Evolutionary conservation across 2,797 vertebrate genomes (phyloP).

Genomic region (Spinibarbus caldwelli): DNA sequence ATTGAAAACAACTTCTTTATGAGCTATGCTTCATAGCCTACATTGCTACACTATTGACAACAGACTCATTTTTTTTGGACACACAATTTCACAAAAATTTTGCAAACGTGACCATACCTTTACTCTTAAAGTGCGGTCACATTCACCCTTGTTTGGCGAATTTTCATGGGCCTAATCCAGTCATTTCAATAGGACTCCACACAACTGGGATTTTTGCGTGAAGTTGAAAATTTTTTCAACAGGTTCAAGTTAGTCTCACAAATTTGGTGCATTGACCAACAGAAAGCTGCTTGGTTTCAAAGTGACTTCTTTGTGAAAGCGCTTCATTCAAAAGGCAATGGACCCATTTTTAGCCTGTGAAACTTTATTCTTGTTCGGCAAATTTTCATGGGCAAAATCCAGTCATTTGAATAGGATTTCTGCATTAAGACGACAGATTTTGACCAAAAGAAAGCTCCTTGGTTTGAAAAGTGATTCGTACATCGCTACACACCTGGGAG

Average conservation of each 20-base stretch:
- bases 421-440: not conserved
- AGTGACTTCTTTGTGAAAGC: not conserved
- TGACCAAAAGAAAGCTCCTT: not conserved
- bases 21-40: not conserved
- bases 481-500: not conserved
- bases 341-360: no score
- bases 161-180: not conserved
- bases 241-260: not conserved
- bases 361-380: no score
- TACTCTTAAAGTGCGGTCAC: not conserved
- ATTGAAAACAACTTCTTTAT: not conserved
- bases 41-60: not conserved
- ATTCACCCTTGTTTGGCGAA: not conserved
- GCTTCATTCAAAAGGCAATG: not conserved
- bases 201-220: no score
- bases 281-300: not conserved
- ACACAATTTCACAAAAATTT: not conserved
- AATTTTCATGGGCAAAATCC: not conserved
- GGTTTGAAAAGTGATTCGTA: not conserved
- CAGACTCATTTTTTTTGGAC: not conserved
- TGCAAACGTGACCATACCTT: not conserved
- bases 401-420: not conserved
- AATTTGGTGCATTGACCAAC: not conserved
- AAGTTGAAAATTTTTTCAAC: not conserved
- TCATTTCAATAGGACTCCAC: no score